Evolutionary conservation across 1,140 invertebrate species (phyloP).

Genomic region (Drosophila pectinifera): DNA sequence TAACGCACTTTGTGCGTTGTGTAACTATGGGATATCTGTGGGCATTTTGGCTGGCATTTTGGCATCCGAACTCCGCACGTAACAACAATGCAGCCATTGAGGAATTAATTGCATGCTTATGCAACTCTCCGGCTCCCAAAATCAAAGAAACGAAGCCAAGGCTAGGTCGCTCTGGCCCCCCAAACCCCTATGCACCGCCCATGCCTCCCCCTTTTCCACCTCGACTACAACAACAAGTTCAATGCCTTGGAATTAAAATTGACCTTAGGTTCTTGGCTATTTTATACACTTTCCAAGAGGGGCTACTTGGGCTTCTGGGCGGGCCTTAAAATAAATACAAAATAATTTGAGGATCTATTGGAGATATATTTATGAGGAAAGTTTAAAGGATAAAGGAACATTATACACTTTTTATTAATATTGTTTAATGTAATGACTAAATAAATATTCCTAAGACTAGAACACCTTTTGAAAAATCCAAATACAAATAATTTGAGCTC

Average conservation of each 20-base stretch:
- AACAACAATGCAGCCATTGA: constrained; percentile 56
- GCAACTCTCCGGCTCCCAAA: constrained; percentile 51
- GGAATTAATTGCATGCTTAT: constrained; percentile 62
- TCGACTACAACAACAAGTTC: constrained; percentile 67
- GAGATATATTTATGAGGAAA: too few species aligned
- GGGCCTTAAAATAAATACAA: too few species aligned
- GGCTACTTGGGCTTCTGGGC: not conserved
- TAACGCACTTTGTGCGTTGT: constrained; percentile 75
- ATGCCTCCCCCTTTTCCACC: constrained; percentile 1
- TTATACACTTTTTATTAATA: too few species aligned
- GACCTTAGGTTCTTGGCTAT: constrained; percentile 65
- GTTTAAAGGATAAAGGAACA: not conserved
- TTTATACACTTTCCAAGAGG: constrained; percentile 1
- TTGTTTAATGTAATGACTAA: too few species aligned
- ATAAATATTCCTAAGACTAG: too few species aligned
- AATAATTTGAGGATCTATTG: too few species aligned
- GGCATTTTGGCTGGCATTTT: constrained; percentile 16
- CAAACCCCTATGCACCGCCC: not conserved
- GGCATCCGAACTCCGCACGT: constrained; percentile 19
- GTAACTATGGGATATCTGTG: constrained; percentile 55
- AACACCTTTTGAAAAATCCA: too few species aligned
- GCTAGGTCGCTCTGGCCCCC: constrained; percentile 19
- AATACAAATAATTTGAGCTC: too few species aligned
- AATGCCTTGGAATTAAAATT: constrained; percentile 78
- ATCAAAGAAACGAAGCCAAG: constrained; percentile 57